Percentiles rank a stretch among this genome's conserved stretches.
Conservation (phyloP, 2,113 vertebrate genomes). For the Trichechus manatus region DNA sequence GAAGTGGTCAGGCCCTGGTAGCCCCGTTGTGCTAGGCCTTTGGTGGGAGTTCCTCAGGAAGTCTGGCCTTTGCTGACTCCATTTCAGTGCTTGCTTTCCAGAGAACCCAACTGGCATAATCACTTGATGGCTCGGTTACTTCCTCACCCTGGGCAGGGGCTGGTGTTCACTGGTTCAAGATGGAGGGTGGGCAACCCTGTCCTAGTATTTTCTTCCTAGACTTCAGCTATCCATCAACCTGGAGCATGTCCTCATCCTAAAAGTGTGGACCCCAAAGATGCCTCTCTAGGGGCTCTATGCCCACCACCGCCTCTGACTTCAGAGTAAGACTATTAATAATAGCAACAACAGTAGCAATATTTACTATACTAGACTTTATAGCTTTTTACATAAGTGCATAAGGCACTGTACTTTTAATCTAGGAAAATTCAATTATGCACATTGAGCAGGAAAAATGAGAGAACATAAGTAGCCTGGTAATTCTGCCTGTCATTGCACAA, state of each 20-base stretch:
- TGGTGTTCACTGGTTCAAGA: neutral
- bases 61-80: neutral
- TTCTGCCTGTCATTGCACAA: slow-evolving; percentile 1
- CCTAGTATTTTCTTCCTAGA: neutral
- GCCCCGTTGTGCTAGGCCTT: neutral
- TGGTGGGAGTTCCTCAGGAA: neutral
- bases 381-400: neutral
- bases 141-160: neutral
- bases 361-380: neutral
- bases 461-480: neutral
- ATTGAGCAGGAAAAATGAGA: neutral
- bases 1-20: neutral
- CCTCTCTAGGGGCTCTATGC: neutral
- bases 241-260: neutral
- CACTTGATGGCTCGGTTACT: neutral
- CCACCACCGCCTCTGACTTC: neutral
- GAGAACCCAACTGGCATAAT: neutral
- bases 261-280: neutral
- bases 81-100: neutral
- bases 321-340: neutral
- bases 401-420: neutral
- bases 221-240: neutral
- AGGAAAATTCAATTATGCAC: neutral
- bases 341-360: neutral
- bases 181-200: neutral